A percentile compares a stretch with the other conserved stretches of the same genome.
phyloP scores from a whole-genome alignment of 2,797 vertebrate genomes.

The Pseudomugil tenellus region DNA sequence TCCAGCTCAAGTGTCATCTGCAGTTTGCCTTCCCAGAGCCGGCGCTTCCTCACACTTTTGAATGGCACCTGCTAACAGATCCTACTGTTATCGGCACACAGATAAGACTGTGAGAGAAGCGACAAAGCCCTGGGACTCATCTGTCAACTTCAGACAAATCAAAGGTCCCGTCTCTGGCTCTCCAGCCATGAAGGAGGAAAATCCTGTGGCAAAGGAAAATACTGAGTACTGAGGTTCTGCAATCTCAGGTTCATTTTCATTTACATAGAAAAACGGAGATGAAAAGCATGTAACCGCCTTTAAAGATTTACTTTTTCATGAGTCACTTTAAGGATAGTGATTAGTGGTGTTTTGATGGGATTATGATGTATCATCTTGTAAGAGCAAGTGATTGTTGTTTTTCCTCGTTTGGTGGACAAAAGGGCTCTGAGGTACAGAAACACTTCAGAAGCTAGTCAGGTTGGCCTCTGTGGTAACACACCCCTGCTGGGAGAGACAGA shows the following conservation, averaged over 20 bases:
- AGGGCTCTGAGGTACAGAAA: constrained; percentile 33
- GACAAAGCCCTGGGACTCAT: constrained; percentile 55
- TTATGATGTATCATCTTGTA: constrained; percentile 11
- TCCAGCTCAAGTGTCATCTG: constrained; percentile 54
- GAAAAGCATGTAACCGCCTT: constrained; percentile 15
- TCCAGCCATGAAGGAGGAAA: constrained; percentile 15
- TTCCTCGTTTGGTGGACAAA: constrained; percentile 29
- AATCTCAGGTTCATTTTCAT: constrained; percentile 25
- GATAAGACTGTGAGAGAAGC: constrained; percentile 57
- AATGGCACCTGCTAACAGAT: constrained; percentile 69
- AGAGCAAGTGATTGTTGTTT: background rate
- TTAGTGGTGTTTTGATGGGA: constrained; percentile 15
- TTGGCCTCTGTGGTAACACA: constrained; percentile 28
- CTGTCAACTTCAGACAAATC: constrained; percentile 64
- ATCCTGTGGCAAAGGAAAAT: constrained; percentile 24
- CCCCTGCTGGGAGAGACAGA: constrained; percentile 35
- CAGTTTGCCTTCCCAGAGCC: constrained; percentile 38
- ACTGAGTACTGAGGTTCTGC: constrained; percentile 13
- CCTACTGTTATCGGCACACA: constrained; percentile 53
- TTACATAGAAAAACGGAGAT: constrained; percentile 6
- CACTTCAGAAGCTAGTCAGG: constrained; percentile 39
- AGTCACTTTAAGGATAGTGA: background rate
- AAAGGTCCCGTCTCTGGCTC: constrained; percentile 46
- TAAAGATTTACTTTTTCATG: background rate
- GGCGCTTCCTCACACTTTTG: constrained; percentile 53